These are phyloP conservation scores for Hystrix brachyura DNA, from an alignment of 2,113 vertebrate genomes.

Conservation along the genomic window DNA sequence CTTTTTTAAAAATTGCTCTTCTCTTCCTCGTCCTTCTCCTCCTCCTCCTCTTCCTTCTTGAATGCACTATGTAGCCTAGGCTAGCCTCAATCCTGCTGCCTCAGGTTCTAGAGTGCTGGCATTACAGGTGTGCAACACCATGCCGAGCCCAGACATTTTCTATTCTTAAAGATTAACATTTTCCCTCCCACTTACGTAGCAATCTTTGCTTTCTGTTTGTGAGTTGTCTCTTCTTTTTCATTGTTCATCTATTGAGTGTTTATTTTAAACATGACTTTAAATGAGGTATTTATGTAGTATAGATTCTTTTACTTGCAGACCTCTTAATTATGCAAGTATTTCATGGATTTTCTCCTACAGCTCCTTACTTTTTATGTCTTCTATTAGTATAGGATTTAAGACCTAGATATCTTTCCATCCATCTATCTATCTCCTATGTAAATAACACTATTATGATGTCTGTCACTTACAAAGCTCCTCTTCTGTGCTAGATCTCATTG, in stretches of 20 bases:
- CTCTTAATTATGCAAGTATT: background rate
- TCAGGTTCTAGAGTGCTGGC: background rate
- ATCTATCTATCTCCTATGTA: background rate
- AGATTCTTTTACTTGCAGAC: background rate
- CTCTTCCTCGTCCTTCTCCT: background rate
- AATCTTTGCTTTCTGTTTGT: background rate
- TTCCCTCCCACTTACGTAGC: background rate
- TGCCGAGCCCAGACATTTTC: background rate
- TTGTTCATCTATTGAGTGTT: background rate
- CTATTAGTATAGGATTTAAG: background rate
- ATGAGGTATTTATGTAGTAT: background rate
- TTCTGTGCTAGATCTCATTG: background rate
- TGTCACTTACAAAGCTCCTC: background rate
- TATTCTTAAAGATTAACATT: background rate
- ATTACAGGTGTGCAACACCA: background rate
- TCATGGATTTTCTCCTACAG: background rate
- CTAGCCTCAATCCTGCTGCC: background rate
- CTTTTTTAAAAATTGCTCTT: background rate
- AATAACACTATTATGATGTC: background rate
- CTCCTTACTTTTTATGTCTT: background rate
- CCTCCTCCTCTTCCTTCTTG: background rate
- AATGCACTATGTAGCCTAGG: background rate
- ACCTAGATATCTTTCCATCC: background rate
- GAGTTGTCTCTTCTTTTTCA: background rate
- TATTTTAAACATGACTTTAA: background rate